These are phyloP conservation scores for Procambarus virginalis DNA, from an alignment of 1,140 invertebrate species.

Conservation along the genomic window DNA sequence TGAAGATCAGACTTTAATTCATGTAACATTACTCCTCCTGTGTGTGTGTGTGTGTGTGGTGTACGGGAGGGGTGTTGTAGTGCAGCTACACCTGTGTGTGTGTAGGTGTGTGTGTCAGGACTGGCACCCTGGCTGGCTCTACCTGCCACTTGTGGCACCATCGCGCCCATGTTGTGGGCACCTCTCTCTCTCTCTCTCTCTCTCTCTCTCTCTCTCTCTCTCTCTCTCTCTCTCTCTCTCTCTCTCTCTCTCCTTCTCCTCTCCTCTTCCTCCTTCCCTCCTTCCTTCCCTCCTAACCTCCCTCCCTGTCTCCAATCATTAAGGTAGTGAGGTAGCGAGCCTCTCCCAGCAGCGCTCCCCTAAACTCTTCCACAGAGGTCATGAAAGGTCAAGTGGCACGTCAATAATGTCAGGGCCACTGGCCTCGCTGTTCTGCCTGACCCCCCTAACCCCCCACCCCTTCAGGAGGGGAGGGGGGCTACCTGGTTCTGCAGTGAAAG, in stretches of 20 bases:
- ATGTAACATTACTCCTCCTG: no score
- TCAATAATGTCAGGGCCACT: conserved; percentile 58
- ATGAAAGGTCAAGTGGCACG: conserved; percentile 59
- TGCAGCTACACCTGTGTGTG: no score
- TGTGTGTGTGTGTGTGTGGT: no score
- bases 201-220: conserved; percentile 24
- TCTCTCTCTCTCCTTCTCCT: background rate
- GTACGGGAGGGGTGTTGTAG: no score
- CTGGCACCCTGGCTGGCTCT: background rate
- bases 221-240: conserved; percentile 15
- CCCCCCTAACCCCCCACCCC: background rate
- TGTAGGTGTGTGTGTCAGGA: no score
- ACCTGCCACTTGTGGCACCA: no score
- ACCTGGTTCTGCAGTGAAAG: background rate
- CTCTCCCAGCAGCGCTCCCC: background rate
- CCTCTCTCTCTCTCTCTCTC: background rate
- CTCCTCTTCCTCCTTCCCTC: background rate
- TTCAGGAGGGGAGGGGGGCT: conserved; percentile 11
- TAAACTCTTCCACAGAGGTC: conserved; percentile 35
- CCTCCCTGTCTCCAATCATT: background rate
- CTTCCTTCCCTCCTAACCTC: background rate
- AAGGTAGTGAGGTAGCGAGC: background rate
- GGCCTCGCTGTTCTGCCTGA: conserved; percentile 31
- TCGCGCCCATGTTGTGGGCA: no score
- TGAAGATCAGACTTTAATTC: no score